phyloP scores from a whole-genome alignment of 2,888 invertebrate species.

The Napeogenes inachia region DNA sequence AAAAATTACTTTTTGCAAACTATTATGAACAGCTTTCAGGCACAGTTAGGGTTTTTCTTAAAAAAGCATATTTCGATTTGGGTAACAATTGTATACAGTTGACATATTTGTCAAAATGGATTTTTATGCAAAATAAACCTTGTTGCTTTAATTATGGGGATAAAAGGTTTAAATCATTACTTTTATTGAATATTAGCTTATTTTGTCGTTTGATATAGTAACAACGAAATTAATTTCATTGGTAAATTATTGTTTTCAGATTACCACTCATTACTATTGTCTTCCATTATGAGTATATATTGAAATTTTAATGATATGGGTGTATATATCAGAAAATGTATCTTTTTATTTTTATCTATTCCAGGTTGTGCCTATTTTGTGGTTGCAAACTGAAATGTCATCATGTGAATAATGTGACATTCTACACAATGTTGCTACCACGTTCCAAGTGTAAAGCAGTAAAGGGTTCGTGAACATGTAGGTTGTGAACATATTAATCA shows the following conservation, averaged over 20 bases:
- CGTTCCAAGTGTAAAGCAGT: conserved; percentile 72
- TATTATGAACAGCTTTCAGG: conserved; percentile 30
- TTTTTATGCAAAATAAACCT: conserved; percentile 35
- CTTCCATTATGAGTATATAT: conserved; percentile 3
- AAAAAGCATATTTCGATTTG: conserved; percentile 22
- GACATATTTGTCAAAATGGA: conserved; percentile 49
- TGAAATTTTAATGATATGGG: neutral
- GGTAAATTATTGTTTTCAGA: no score
- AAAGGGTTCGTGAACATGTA: conserved; percentile 71
- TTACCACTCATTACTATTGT: no score
- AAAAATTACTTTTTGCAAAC: conserved; percentile 31
- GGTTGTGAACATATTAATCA: conserved; percentile 56
- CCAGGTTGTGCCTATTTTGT: conserved; percentile 53
- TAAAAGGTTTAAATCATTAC: neutral
- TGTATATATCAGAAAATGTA: conserved; percentile 4
- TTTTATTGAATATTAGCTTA: no score
- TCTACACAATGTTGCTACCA: conserved; percentile 71
- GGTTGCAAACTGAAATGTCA: conserved; percentile 59
- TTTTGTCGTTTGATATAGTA: no score
- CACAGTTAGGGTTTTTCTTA: conserved; percentile 25
- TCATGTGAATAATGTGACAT: conserved; percentile 70
- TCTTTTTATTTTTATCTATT: conserved; percentile 32
- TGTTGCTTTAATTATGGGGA: neutral
- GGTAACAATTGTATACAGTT: conserved; percentile 38
- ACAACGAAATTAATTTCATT: conserved; percentile 7